Evolutionary conservation across 1,140 invertebrate species (phyloP).

Genomic region (Drosophila kohkoa): DNA sequence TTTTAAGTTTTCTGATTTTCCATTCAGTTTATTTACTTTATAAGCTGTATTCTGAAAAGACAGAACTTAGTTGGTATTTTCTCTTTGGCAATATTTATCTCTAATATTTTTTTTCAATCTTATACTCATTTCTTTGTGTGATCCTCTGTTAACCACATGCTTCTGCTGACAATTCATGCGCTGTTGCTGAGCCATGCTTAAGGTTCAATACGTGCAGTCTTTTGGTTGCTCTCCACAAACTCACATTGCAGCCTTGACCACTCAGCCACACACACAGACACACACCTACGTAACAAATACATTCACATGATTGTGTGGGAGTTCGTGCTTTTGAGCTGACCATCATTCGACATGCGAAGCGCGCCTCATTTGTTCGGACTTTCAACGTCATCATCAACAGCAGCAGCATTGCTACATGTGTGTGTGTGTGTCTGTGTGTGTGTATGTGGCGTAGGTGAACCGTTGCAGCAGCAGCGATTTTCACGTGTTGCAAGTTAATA

Average conservation of each 20-base stretch:
- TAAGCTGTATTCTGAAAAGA: no score
- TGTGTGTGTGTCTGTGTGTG: not conserved
- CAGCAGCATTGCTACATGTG: not conserved
- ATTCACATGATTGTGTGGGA: constrained; percentile 5
- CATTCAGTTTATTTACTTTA: no score
- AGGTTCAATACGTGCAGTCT: constrained; percentile 13
- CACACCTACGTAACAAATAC: not conserved
- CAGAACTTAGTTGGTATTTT: no score
- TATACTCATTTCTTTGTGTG: not conserved
- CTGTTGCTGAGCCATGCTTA: constrained; percentile 28
- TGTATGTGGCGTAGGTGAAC: not conserved
- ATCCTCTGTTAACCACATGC: constrained; percentile 15
- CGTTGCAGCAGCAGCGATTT: constrained; percentile 38
- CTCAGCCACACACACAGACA: not conserved
- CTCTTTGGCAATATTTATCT: no score
- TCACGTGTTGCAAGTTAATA: constrained; percentile 69
- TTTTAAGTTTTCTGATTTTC: no score
- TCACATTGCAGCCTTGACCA: constrained; percentile 16
- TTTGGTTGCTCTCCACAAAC: constrained; percentile 18
- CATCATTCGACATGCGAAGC: constrained; percentile 49
- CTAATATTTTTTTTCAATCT: not conserved
- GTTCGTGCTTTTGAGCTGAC: constrained; percentile 4
- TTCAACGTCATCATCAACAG: constrained; percentile 61
- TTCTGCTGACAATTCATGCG: constrained; percentile 7
- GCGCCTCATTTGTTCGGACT: constrained; percentile 63